phyloP scores from a whole-genome alignment of 2,113 vertebrate species.

The Colossoma macropomum region DNA sequence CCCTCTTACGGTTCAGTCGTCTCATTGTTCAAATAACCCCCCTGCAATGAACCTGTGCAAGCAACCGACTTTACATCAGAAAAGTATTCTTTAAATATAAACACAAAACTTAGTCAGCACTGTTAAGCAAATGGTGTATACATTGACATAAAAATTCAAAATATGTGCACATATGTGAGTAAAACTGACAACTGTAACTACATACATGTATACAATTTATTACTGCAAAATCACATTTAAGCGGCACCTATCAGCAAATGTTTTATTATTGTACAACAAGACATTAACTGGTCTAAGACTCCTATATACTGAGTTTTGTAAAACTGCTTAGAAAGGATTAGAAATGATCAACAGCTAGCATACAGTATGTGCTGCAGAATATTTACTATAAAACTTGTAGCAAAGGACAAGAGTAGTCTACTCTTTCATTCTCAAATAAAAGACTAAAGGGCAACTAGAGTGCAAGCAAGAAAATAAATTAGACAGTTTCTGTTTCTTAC shows the following conservation, averaged over 20 bases:
- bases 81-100: not conserved
- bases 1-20: slow-evolving; percentile 91
- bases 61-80: not conserved
- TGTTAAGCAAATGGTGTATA: not conserved
- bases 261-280: not conserved
- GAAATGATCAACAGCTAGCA: not conserved
- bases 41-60: slow-evolving; percentile 22
- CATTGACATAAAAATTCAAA: not conserved
- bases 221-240: not conserved
- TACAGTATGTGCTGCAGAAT: not conserved
- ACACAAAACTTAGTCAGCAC: too few species aligned
- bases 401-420: not conserved
- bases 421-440: not conserved
- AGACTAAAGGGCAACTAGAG: not conserved
- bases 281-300: not conserved
- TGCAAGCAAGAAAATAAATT: not conserved
- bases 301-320: not conserved
- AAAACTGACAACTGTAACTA: not conserved
- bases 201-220: not conserved
- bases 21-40: slow-evolving; percentile 82
- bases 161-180: too few species aligned
- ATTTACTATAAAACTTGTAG: not conserved
- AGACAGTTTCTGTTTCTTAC: not conserved
- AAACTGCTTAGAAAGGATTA: not conserved
- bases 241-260: not conserved